Conservation (phyloP, 2,888 invertebrate genomes). For the Melitaea athalia region DNA sequence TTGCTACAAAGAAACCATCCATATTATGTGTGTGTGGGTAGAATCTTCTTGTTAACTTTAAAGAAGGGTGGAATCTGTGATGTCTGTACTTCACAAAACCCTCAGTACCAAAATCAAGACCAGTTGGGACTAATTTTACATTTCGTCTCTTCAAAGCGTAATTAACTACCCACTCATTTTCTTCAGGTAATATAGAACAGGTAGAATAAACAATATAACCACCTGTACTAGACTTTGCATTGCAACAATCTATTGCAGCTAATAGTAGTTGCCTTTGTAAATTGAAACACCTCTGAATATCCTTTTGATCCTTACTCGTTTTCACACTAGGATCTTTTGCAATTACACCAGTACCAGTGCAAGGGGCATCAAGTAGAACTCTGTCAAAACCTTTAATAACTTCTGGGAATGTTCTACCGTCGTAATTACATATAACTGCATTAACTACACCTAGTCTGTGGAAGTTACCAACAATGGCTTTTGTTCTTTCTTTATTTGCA, state of each 20-base stretch:
- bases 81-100: conserved; percentile 95
- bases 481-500: conserved; percentile 92
- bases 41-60: conserved; percentile 94
- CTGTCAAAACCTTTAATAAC: conserved; percentile 96
- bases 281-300: conserved; percentile 95
- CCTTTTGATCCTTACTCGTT: conserved; percentile 93
- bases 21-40: conserved; percentile 99
- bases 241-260: conserved; percentile 98
- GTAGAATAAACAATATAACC: conserved; percentile 99
- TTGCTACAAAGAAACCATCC: conserved; percentile 99
- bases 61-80: conserved; percentile 92
- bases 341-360: conserved; percentile 98
- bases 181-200: conserved; percentile 98
- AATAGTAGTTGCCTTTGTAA: conserved; percentile 95
- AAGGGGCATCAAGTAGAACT: conserved; percentile 98
- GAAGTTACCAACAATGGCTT: conserved; percentile 97
- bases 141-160: conserved; percentile 96
- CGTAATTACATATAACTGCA: conserved; percentile 93
- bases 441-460: conserved; percentile 98
- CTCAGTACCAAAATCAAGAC: conserved; percentile 96
- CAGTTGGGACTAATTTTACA: conserved; percentile 96
- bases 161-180: conserved; percentile 98
- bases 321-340: conserved; percentile 99
- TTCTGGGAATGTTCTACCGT: conserved; percentile 93
- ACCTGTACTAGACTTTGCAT: conserved; percentile 95